A percentile compares a stretch with the other conserved stretches of the same genome.
These are phyloP conservation scores for Mayetiola destructor DNA, from an alignment of 2,888 invertebrate genomes.

Conservation along the genomic window DNA sequence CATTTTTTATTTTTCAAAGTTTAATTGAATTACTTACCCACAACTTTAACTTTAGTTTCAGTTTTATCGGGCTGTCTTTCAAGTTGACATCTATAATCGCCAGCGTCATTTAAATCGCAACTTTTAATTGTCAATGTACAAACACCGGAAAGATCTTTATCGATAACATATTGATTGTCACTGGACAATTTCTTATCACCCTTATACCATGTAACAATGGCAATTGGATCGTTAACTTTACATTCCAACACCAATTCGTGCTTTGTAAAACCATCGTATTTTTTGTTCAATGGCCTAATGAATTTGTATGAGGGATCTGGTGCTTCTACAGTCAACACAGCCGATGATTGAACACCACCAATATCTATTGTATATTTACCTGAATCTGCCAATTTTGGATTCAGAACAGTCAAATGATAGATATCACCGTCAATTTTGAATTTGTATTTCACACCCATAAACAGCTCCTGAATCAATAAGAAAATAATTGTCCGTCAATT, in stretches of 20 bases:
- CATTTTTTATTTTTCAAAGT: background rate
- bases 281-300: conserved; percentile 77
- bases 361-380: conserved; percentile 95
- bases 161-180: conserved; percentile 68
- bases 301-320: conserved; percentile 91
- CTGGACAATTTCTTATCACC: conserved; percentile 65
- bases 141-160: conserved; percentile 82
- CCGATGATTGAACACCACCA: conserved; percentile 73
- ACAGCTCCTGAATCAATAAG: conserved; percentile 60
- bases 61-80: conserved; percentile 81
- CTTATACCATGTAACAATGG: conserved; percentile 84
- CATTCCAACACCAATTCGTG: conserved; percentile 89
- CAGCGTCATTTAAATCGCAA: conserved; percentile 69
- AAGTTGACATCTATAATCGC: conserved; percentile 78
- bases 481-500: background rate
- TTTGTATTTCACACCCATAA: conserved; percentile 91
- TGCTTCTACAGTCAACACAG: conserved; percentile 91
- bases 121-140: conserved; percentile 76
- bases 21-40: conserved; percentile 41
- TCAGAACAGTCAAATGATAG: conserved; percentile 77
- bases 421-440: conserved; percentile 84
- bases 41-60: conserved; percentile 61
- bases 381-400: conserved; percentile 89
- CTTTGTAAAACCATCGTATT: conserved; percentile 73
- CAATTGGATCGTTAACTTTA: conserved; percentile 82